phyloP scores from a whole-genome alignment of 2,113 vertebrate genomes.

The Varanus salvator region DNA sequence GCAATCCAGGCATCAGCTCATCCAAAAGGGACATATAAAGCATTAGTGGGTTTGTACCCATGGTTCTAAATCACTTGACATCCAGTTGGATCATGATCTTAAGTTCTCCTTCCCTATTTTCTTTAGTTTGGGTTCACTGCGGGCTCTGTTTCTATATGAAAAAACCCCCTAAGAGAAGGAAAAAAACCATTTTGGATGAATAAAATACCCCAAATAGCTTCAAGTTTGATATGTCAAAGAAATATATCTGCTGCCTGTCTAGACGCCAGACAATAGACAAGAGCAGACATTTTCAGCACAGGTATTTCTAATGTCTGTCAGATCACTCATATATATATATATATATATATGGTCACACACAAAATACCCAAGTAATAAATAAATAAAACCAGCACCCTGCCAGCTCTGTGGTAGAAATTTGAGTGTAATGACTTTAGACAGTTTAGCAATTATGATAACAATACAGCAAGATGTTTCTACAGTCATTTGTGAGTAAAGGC shows the following conservation, averaged over 20 bases:
- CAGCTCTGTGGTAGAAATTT: conserved; percentile 59
- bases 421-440: conserved; percentile 64
- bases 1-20: background rate
- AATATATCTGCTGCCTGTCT: conserved; percentile 71
- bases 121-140: background rate
- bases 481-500: conserved; percentile 62
- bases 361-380: conserved; percentile 68
- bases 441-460: conserved; percentile 73
- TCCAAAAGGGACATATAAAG: background rate
- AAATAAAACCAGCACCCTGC: conserved; percentile 72
- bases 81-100: background rate
- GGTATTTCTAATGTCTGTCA: conserved; percentile 68
- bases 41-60: background rate
- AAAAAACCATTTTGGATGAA: conserved; percentile 66
- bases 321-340: conserved; percentile 67
- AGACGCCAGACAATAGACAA: conserved; percentile 73
- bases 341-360: conserved; percentile 32
- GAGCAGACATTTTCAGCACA: conserved; percentile 66
- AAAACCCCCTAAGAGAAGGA: conserved; percentile 22
- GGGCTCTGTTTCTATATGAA: conserved; percentile 53
- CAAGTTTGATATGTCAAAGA: conserved; percentile 68
- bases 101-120: background rate
- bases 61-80: background rate
- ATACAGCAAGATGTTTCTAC: conserved; percentile 69
- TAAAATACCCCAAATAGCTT: conserved; percentile 64